A percentile compares a stretch with the other conserved stretches of the same genome.
Evolutionary conservation across 2,888 invertebrate genomes (phyloP).

Genomic region (Chorisops tibialis): DNA sequence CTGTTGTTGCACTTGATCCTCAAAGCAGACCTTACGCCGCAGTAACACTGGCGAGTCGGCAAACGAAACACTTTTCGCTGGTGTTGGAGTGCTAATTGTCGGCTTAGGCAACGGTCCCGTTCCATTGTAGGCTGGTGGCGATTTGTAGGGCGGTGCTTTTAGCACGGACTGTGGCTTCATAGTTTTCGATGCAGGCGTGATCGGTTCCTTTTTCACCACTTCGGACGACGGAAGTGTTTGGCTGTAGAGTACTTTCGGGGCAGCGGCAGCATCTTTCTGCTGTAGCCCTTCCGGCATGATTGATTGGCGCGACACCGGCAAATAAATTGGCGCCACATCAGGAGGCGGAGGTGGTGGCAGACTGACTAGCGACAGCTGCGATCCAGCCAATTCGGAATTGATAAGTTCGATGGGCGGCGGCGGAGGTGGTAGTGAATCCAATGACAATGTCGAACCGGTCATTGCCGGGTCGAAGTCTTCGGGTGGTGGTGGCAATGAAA

Average conservation of each 20-base stretch:
- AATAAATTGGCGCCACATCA: conserved; percentile 50
- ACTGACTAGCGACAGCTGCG: conserved; percentile 66
- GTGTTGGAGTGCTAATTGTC: conserved; percentile 5
- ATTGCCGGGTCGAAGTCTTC: conserved; percentile 49
- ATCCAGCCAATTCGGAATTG: conserved; percentile 55
- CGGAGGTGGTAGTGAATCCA: conserved; percentile 79
- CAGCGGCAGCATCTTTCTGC: conserved; percentile 19
- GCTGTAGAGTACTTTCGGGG: conserved; percentile 30
- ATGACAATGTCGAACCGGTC: conserved; percentile 72
- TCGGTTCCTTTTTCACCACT: conserved; percentile 33
- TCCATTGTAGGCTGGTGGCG: conserved; percentile 49
- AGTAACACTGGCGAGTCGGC: conserved; percentile 52
- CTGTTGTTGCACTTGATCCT: conserved; percentile 43
- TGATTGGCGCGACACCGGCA: conserved; percentile 18
- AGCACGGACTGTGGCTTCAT: conserved; percentile 38
- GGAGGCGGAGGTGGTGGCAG: conserved; percentile 72
- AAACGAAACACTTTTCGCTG: conserved; percentile 49
- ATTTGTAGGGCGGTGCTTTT: conserved; percentile 51
- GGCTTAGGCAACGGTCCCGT: conserved; percentile 25
- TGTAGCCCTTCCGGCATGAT: conserved; percentile 33
- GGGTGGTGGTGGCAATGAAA: conserved; percentile 69
- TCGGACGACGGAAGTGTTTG: conserved; percentile 33
- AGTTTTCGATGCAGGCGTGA: conserved; percentile 35
- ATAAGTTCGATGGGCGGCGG: conserved; percentile 58
- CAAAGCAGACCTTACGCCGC: conserved; percentile 52